Base-by-base conservation (phyloP, 2,888 invertebrate species). In the Sphaerophoria taeniata region DNA sequence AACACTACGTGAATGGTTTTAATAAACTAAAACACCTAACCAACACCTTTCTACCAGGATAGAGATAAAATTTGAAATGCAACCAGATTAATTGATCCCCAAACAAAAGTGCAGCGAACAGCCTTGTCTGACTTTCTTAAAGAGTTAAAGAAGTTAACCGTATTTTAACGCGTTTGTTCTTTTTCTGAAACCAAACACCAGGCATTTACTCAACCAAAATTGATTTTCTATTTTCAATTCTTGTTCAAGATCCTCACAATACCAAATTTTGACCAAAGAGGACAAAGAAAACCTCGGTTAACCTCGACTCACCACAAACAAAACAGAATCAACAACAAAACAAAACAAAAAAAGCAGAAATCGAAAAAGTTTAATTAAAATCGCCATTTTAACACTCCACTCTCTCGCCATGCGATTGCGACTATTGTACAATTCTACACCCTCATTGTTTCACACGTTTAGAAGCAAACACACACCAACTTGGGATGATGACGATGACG, bases 361-460 rank as follows among this genome's bases (percentile, higher is more conserved):
- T 67, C 53, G 67, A 67, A 67, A 67, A 67, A 65, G 67, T 67
- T 67, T 67, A 67, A 67, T 67, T 67, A 67, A 67, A 67, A 67
- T 36, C 47, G 14, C 34, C 65, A 51, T 51, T 65, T 51, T 39
- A 51, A 51, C 49, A 65, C 49, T 36, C 34, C 16, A 60, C 39
- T 6, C 49, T 5, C 6, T 4, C 14, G 2, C n/a, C n/a, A n/a
- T n/a, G n/a, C n/a, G 6, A 3, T 49, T 63, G 63, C 11, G 47
- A 31, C 12, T 11, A 5, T 36, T 24, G 24, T 24, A 24, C 53
- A 16, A 60, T 60, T 60, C 39, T 60, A 60, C 65, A 24, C 51
- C 53, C 53, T 51, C 7, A 31, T 36, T 39, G 36, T 53, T 51
- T 65, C 51, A 65, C 51, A 67, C 67, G 36, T 67, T 67, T 53